phyloP scores from a whole-genome alignment of 2,888 invertebrate genomes.

The Drosophila acutilabella region DNA sequence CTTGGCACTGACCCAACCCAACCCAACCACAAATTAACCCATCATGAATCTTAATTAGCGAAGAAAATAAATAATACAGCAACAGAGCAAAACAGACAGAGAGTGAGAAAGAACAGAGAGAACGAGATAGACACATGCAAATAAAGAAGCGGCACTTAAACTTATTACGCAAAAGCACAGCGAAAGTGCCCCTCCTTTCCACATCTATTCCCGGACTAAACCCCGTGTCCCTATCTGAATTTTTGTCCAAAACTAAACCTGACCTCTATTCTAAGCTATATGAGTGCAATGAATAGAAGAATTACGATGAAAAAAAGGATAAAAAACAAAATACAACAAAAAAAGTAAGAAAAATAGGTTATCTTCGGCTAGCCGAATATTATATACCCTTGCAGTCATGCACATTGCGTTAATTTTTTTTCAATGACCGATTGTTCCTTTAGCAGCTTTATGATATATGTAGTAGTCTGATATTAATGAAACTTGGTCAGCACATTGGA shows the following conservation, averaged over 20 bases:
- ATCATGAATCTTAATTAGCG: constrained; percentile 64
- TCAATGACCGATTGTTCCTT: too few relatives aligned
- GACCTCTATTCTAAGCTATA: constrained; percentile 37
- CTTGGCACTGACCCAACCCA: constrained; percentile 31
- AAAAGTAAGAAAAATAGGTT: too few relatives aligned
- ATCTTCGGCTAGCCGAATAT: too few relatives aligned
- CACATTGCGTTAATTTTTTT: too few relatives aligned
- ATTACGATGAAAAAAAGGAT: constrained; percentile 8
- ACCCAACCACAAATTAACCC: constrained; percentile 53
- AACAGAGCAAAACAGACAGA: neutral
- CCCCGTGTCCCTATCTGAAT: too few relatives aligned
- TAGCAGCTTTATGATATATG: too few relatives aligned
- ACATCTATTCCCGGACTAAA: neutral
- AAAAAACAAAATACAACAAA: constrained; percentile 9
- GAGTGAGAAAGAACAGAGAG: too few relatives aligned
- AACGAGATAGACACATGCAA: neutral
- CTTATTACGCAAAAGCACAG: constrained; percentile 48
- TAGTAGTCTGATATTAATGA: too few relatives aligned
- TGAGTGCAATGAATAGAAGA: constrained; percentile 27
- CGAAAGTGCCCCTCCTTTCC: neutral
- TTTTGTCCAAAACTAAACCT: neutral
- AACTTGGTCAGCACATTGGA: too few relatives aligned
- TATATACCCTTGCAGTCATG: too few relatives aligned
- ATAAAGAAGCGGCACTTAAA: constrained; percentile 40
- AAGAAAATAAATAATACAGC: constrained; percentile 16